Evolutionary conservation across 2,888 invertebrate genomes (phyloP), one percentile per base, ranked within the genome.

Genomic region (Drosophila maculinotata): DNA sequence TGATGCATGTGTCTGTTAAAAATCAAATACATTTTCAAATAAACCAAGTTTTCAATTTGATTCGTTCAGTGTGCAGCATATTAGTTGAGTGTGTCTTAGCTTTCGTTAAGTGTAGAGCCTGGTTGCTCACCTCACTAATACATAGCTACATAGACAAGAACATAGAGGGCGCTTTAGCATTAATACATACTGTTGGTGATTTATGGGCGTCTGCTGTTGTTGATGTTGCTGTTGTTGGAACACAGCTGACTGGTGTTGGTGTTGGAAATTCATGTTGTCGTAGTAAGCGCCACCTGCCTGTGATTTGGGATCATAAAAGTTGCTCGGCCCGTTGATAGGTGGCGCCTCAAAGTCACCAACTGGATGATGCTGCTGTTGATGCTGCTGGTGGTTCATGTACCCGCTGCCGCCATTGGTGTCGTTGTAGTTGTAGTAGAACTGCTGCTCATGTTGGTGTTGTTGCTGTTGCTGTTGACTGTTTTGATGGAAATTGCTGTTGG

Each of bases 251-350:
- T 80, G 77, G 39, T 84, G 85, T 58, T 77, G 87, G 69, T 70
- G 78, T 48, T 89, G 87, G 48, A 87, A 86, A 66, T 79, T 86
- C 79, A 88, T 88, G 42, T 89, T 89, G 17, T 91, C 92, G 64
- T 91, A 91, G 58, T 91, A 91, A 1, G 79, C 69, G 23, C 63
- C 65, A 15, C 64, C 41, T 9, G 85, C 47, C 66, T 90, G 90
- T 38, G 82, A 64, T 72, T 91, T 91, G 15, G 90, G 76, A 35
- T 91, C 90, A 42, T 90, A 89, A 57, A 91, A 92, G 71, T 84
- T 90, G 8, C 76, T 76, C 8, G 85, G 72, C 0, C 87, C 82
- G 57, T 84, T 89, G 26, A 89, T 82, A 73, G 90, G 82, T 58
- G 88, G 76, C 69, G 85, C 77, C 0, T 91, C 92, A 36, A 90